Evolutionary conservation across 2,113 vertebrate species (phyloP), one percentile per base, ranked within the genome.

Genomic region (Nothocercus nigrocapillus): DNA sequence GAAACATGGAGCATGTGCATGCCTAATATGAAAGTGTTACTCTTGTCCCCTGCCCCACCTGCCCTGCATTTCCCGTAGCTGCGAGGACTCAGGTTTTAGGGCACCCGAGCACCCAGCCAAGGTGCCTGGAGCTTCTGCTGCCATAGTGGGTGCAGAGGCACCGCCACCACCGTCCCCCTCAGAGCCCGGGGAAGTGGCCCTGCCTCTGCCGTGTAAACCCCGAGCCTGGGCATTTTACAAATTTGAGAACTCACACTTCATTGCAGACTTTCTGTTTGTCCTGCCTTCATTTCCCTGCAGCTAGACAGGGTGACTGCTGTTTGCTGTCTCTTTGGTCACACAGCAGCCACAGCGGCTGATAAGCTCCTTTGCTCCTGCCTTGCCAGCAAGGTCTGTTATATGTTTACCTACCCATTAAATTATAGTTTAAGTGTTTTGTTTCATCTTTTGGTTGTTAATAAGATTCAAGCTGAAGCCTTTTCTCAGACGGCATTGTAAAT

Each of bases 121-220:
- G 13, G 38, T 81, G 22, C 32, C 36, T 44, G 58, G 38, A 81
- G 17, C 12, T 54, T 13, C 73, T 73, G 47, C 15, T 79, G 8
- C 67, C 42, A 3, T 20, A 24, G 0, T 53, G 67, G 0, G 0
- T 4, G 5, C 42, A 45, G 80, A 40, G 64, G 47, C 30, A 54
- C 18, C 1, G 8, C 38, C 76, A 68, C 62, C 13, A 8, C 45
- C 18, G 45, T 19, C 45, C 45, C 18, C 8, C 45, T 16, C 44
- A 44, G 44, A 44, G 44, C 15, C 44, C 44, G 17, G 11, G 16
- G 75, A 69, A 56, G 13, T 14, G 64, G 7, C 22, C 75, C 32
- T 3, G 12, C 9, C 56, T 70, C 10, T 42, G 25, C 11, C 2
- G 21, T 10, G 28, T 27, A 56, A 64, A 28, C 56, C 78, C 44